Evolutionary conservation across 2,888 invertebrate species (phyloP), one percentile per base, ranked within the genome.

Genomic region (Brachynemurus nebulosus): DNA sequence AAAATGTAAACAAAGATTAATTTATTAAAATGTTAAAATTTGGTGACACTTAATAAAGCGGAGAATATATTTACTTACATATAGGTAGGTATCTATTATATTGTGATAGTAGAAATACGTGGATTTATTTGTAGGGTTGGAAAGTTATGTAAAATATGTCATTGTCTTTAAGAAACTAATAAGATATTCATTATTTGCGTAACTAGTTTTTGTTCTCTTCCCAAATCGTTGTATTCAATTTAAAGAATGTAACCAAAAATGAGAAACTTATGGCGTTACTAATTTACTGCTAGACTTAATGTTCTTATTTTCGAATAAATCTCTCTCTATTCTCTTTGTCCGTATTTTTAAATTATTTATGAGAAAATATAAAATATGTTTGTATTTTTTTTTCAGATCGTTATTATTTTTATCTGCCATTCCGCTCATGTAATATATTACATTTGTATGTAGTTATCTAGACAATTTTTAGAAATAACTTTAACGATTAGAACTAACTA

Each of bases 221-320:
- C 23, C 6, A 23, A 6, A 23, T 7, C 9, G 9, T 23, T 7
- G 3, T 30, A 30, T 4, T 12, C 30, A 8, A 4, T 12, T 30
- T n/a, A 11, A 30, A 6, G 30, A 12, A 5, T 11, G n/a, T n/a
- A n/a, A n/a, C n/a, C n/a, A 30, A 30, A n/a, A 30, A 30, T 30
- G n/a, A 14, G 30, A 14, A 14, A 14, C 30, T 30, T n/a, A n/a
- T n/a, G 14, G 30, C 30, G 11, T 30, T 30, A 30, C 30, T 30
- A 30, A 30, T 30, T 30, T 30, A 30, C 30, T 30, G 30, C n/a
- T 30, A 30, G 30, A 30, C 30, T 30, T 30, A 30, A n/a, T 14
- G 30, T 30, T 12, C 30, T 30, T 30, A 12, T n/a, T 30, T 9
- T 12, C 30, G 14, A 30, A 30, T n/a, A n/a, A n/a, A n/a, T n/a